Conservation (phyloP, 2,797 vertebrate genomes). For the Psittacula echo region DNA sequence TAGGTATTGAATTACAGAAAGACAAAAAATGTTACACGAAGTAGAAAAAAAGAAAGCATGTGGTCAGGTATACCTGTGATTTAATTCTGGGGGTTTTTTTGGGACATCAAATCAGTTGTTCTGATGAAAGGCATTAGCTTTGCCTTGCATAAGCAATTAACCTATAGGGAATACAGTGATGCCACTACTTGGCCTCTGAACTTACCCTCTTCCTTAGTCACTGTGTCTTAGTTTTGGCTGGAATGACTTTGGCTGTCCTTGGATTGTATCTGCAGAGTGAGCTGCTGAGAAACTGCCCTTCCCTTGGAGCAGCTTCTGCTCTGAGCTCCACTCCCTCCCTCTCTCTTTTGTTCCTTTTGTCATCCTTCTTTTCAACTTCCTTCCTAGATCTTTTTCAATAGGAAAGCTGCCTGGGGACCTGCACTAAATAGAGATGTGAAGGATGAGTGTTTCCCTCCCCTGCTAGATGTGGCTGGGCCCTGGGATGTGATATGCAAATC, state of each 20-base stretch:
- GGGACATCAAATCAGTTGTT: background rate
- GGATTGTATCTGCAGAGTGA: background rate
- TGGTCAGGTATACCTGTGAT: background rate
- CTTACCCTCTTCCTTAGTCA: background rate
- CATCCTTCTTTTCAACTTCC: constrained; percentile 52
- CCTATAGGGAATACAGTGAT: background rate
- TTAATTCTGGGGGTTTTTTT: background rate
- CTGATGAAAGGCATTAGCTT: background rate
- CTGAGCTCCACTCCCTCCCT: background rate
- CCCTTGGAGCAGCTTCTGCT: background rate
- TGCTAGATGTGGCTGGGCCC: constrained; percentile 19
- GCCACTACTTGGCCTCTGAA: background rate
- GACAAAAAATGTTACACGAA: background rate
- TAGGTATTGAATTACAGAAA: background rate
- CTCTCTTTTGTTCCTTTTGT: constrained; percentile 52
- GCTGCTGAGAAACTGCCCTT: background rate
- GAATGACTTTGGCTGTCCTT: constrained; percentile 36
- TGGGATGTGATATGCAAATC: constrained; percentile 61
- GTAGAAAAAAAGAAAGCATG: background rate
- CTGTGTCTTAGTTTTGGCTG: background rate
- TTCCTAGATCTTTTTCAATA: constrained; percentile 63
- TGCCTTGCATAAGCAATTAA: background rate
- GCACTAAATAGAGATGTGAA: constrained; percentile 57
- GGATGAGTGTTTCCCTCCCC: constrained; percentile 32
- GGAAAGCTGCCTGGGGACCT: constrained; percentile 59